phyloP scores from a whole-genome alignment of 2,113 vertebrate species.

The Lepisosteus osseus region DNA sequence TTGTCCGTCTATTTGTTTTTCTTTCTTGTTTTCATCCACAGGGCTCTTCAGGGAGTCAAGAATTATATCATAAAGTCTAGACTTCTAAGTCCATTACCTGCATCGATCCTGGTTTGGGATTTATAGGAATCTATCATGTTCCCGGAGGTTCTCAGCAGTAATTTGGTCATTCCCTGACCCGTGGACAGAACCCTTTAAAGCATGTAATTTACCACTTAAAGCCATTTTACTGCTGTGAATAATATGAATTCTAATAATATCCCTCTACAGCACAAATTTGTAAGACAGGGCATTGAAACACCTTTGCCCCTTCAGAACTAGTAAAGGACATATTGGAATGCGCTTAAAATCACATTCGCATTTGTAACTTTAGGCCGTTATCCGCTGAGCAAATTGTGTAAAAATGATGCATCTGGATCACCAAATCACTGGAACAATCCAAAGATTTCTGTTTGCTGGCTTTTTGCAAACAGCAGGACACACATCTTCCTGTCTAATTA shows the following conservation, averaged over 20 bases:
- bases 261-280: background rate
- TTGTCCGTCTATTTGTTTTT: background rate
- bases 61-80: background rate
- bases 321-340: no score
- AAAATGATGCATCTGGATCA: no score
- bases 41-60: background rate
- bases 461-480: no score
- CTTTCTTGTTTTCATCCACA: background rate
- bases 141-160: background rate
- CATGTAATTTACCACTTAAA: conserved; percentile 13
- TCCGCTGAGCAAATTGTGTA: no score
- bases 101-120: conserved; percentile 3
- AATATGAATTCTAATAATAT: conserved; percentile 10
- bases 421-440: no score
- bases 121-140: conserved; percentile 5
- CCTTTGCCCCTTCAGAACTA: no score
- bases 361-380: no score
- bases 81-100: background rate
- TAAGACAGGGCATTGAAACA: background rate
- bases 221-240: background rate
- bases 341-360: no score
- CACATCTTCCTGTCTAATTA: no score
- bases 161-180: conserved; percentile 13
- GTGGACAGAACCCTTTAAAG: conserved; percentile 11
- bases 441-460: no score